phyloP scores from a whole-genome alignment of 2,888 invertebrate species.

The Aphidoletes aphidimyza region DNA sequence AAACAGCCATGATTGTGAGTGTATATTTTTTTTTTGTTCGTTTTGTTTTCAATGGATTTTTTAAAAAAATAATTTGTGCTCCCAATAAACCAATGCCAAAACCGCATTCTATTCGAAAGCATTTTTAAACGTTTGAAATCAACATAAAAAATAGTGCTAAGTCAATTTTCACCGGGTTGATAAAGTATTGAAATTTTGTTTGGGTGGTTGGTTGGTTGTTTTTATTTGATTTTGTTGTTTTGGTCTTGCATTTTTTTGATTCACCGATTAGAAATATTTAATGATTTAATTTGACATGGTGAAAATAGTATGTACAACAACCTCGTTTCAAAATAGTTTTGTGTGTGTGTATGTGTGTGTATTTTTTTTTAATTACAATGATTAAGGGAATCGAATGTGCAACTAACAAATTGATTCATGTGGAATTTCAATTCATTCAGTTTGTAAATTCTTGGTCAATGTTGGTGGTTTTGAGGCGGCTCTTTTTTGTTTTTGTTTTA shows the following conservation, averaged over 20 bases:
- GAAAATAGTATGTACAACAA: constrained; percentile 23
- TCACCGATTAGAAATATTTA: neutral
- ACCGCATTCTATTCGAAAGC: constrained; percentile 58
- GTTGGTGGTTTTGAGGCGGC: neutral
- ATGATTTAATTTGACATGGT: neutral
- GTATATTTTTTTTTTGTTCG: neutral
- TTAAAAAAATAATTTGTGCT: constrained; percentile 55
- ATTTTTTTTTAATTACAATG: neutral
- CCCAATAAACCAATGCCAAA: constrained; percentile 65
- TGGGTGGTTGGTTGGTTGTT: neutral
- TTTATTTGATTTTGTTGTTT: neutral
- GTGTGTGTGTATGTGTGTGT: too few relatives aligned
- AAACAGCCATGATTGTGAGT: neutral
- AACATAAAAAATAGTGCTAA: neutral
- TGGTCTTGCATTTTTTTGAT: neutral
- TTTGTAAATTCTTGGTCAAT: neutral
- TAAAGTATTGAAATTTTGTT: neutral
- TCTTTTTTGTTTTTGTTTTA: too few relatives aligned
- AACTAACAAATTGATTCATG: constrained; percentile 39
- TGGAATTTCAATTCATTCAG: neutral
- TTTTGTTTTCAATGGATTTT: constrained; percentile 56
- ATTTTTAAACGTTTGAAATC: constrained; percentile 29
- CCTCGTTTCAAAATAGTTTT: too few relatives aligned
- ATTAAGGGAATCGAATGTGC: constrained; percentile 20
- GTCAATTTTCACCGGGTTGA: constrained; percentile 13